Base-by-base conservation (phyloP, 2,797 vertebrate genomes). In the Alectoris magna region DNA sequence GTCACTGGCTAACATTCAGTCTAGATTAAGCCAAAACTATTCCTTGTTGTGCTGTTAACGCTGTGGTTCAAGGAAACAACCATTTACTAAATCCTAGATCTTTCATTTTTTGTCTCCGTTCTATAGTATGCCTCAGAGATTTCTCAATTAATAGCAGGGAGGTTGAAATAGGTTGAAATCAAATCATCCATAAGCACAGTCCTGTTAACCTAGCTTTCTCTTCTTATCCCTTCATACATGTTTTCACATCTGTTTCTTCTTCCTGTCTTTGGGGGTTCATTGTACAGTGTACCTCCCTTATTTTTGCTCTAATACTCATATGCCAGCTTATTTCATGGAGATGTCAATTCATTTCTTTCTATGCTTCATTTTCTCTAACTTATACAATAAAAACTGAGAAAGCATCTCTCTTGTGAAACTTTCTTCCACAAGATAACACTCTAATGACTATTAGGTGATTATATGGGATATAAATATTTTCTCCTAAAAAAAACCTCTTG, bases 171-270 rank as follows among this genome's bases (percentile, higher is more conserved):
- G 63, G 16, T 36, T 87, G 84, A 94, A 94, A 89, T 70, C 46
- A 63, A 93, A 66, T 82, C 38, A 84, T 87, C 44, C 43, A 59
- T 81, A 91, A 70, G 19, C 22, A 96, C 8, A 87, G 17, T 53
- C 53, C 44, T 90, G 29, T 73, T 86, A 92, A 80, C 21, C 5
- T 88, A 55, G 67, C 11, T 79, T 91, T 11, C 27, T 7, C 19
- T 87, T 73, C 34, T 89, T 68, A 39, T 62, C 34, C 89, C 63
- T 78, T 86, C 68, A 43, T 38, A 73, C 14, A 74, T 14, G 27
- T 59, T 78, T 91, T 91, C 85, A 77, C 92, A 92, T 93, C 24
- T 3, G 2, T 68, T 87, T 95, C 13, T 77, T n/a, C 93, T 55
- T 70, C 11, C 26, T 79, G 43, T 81, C 38, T 38, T 73, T 64